Evolutionary conservation across 2,888 invertebrate species (phyloP).

Genomic region (Temnothorax unifasciatus): DNA sequence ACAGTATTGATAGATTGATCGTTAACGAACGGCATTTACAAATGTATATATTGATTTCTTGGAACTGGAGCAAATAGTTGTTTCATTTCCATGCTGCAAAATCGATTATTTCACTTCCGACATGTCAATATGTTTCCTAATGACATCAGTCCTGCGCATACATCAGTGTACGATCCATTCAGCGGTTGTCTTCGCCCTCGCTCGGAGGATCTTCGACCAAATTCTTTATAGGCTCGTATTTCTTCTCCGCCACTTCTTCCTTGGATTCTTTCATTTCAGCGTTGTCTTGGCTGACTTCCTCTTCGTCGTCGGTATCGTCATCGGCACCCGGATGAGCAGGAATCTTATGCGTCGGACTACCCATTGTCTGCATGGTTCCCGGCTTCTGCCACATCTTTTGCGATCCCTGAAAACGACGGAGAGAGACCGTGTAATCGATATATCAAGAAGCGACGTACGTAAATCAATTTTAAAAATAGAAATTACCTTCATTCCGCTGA

Average conservation of each 20-base stretch:
- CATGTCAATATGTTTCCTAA: not conserved
- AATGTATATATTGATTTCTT: not conserved
- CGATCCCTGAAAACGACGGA: conserved; percentile 83
- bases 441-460: not conserved
- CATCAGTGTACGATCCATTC: not conserved
- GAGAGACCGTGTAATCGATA: not conserved
- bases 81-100: not conserved
- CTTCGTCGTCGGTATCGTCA: conserved; percentile 88
- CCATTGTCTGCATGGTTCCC: conserved; percentile 87
- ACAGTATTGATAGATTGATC: not conserved
- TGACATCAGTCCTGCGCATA: not conserved
- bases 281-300: conserved; percentile 33
- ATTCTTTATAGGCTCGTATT: conserved; percentile 79
- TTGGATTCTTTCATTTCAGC: conserved; percentile 44
- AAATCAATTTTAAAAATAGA: conserved; percentile 71
- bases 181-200: conserved; percentile 67
- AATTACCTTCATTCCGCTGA: conserved; percentile 89
- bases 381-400: conserved; percentile 89
- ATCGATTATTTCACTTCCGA: not conserved
- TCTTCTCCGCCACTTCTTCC: conserved; percentile 58
- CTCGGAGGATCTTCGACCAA: conserved; percentile 80
- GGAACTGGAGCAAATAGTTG: not conserved
- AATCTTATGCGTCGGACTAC: conserved; percentile 88
- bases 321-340: conserved; percentile 91
- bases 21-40: not conserved